Evolutionary conservation across 2,888 invertebrate species (phyloP), one percentile per base, ranked within the genome.

Genomic region (Lasioglossum oenotherae): DNA sequence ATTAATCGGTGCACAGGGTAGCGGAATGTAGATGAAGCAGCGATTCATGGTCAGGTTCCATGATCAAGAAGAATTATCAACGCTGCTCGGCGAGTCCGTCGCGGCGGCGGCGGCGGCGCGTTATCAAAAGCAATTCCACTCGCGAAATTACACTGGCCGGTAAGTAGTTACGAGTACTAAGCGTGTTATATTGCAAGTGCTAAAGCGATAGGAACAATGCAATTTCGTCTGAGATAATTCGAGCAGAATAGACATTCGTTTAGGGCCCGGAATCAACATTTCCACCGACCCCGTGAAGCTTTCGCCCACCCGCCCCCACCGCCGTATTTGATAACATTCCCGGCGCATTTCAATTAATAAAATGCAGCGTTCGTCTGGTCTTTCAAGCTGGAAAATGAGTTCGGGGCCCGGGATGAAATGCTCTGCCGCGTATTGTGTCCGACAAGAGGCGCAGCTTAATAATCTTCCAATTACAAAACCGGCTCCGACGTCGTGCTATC

Each of bases 381-480:
- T 67, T 67, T 38, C 35, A 23, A 19, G 23, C 16, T 3, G 19
- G 35, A n/a, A 71, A 41, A 71, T 12, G n/a, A 38, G 41, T 38
- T n/a, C 71, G 12, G n/a, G 12, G 67, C 19, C 35, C 31, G 31
- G 31, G 31, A 31, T 16, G 6, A 31, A 64, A 64, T 69, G 69
- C 69, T 69, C 71, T 38, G 12, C 38, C 0, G 19, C 38, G 84
- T 27, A 84, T 83, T 67, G 84, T n/a, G 72, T 57, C 41, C 27
- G 44, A 73, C 38, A 19, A 79, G 44, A 64, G 57, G 67, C 35
- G 49, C 76, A 14, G 75, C 57, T 84, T 79, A 84, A 85, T 84
- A 84, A 85, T 85, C 76, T 79, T 31, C 75, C 79, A 84, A 85
- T 85, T 85, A 85, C 38, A 73, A 84, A 79, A 84, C 79, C 23